Evolutionary conservation across 2,888 invertebrate genomes (phyloP), one percentile per base, ranked within the genome.

Genomic region (Camponotus fellah): DNA sequence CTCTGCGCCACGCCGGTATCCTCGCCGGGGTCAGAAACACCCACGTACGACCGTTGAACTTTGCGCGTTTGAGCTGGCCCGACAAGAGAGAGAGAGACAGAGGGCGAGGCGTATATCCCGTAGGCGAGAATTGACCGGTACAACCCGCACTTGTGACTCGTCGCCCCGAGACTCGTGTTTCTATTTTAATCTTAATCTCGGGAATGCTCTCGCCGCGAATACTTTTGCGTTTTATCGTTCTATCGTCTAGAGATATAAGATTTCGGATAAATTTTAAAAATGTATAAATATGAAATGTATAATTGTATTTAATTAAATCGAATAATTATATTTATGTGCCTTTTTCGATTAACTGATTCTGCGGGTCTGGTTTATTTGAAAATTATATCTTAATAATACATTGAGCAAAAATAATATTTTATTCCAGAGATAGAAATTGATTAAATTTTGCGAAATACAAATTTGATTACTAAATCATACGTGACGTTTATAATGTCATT

Each of bases 1-100:
- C 74, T 79, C 69, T 64, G 86, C 64, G 32, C 60, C 43, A 49
- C 12, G 68, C 53, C 60, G 49, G 62, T 58, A 75, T 56, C 37
- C 66, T 43, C 75, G 49, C 60, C 81, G 85, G 82, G 87, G 86
- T 86, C 89, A 83, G 87, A 81, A 85, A 89, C 85, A 87, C 85
- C 75, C 84, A 81, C 87, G 86, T 79, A 77, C 85, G 89, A 83
- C 66, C 89, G 82, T 89, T 87, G 89, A 87, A 88, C 89, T 87
- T 88, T 82, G 82, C 71, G 71, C 75, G 88, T 86, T 88, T 85
- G 60, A 87, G 74, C 87, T 68, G 80, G 85, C 79, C 26, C 80
- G 80, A 43, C 26, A 14, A 32, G 49, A n/a, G n/a, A 14, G n/a
- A 14, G 0, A 32, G 46, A 14, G 21, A 32, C 4, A n/a, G 32